Percentiles rank a stretch among this genome's conserved stretches.
These are phyloP conservation scores for Omphaloscelis lunosa DNA, from an alignment of 2,888 invertebrate genomes.

Conservation along the genomic window DNA sequence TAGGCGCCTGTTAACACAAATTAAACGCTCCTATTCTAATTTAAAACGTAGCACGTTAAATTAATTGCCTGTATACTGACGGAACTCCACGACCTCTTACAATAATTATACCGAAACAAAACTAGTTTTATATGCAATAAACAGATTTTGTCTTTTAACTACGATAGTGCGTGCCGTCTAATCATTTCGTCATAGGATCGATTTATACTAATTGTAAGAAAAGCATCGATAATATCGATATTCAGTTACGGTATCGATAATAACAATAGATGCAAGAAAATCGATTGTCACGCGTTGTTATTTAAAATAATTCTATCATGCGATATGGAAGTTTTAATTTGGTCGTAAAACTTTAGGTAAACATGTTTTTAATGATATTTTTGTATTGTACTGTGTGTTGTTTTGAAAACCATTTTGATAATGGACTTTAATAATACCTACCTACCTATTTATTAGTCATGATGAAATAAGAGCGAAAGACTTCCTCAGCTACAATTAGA, in stretches of 20 bases:
- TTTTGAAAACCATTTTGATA: constrained; percentile 28
- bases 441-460: constrained; percentile 23
- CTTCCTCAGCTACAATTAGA: constrained; percentile 60
- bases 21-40: constrained; percentile 65
- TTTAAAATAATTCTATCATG: constrained; percentile 55
- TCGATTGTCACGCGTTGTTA: constrained; percentile 62
- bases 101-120: constrained; percentile 73
- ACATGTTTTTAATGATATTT: constrained; percentile 25
- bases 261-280: constrained; percentile 53
- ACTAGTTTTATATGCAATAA: constrained; percentile 73
- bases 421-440: constrained; percentile 16
- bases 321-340: constrained; percentile 56
- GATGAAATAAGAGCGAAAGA: constrained; percentile 45
- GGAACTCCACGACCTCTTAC: constrained; percentile 72
- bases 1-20: constrained; percentile 52
- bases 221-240: constrained; percentile 63
- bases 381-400: constrained; percentile 18
- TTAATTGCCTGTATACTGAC: constrained; percentile 76
- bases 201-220: constrained; percentile 61
- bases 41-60: constrained; percentile 74
- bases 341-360: constrained; percentile 48
- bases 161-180: constrained; percentile 69
- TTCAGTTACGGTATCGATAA: constrained; percentile 52
- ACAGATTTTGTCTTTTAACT: constrained; percentile 70
- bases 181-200: constrained; percentile 69